phyloP scores from a whole-genome alignment of 2,888 invertebrate species.

The Cataglyphis albicans region DNA sequence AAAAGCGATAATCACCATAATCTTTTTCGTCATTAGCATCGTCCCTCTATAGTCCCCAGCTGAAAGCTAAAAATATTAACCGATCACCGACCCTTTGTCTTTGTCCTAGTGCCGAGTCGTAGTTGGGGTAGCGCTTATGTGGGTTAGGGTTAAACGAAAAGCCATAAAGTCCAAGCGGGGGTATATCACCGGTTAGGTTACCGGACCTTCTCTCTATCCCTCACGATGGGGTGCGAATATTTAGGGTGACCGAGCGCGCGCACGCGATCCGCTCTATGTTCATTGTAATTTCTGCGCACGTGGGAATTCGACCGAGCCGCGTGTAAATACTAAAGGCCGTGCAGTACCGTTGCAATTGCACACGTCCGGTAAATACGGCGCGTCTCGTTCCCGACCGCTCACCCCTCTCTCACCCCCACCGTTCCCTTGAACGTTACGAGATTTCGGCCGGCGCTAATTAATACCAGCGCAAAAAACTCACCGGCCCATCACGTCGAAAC shows the following conservation, averaged over 20 bases:
- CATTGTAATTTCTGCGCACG: constrained; percentile 71
- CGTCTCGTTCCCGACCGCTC: neutral
- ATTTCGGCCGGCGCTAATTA: constrained; percentile 46
- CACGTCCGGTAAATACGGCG: constrained; percentile 63
- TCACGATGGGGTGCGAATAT: constrained; percentile 67
- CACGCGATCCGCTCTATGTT: constrained; percentile 65
- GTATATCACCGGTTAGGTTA: constrained; percentile 28
- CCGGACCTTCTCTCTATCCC: neutral
- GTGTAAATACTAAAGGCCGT: constrained; percentile 63
- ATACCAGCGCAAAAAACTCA: constrained; percentile 44
- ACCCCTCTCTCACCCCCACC: neutral
- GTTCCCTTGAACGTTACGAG: constrained; percentile 32
- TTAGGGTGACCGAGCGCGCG: constrained; percentile 64
- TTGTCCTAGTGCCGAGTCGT: constrained; percentile 27
- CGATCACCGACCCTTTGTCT: constrained; percentile 19
- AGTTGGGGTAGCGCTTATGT: constrained; percentile 42
- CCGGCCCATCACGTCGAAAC: neutral
- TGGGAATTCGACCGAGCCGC: constrained; percentile 56
- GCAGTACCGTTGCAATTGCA: constrained; percentile 59
- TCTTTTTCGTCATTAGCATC: constrained; percentile 59
- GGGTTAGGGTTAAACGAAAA: constrained; percentile 70
- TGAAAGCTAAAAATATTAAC: constrained; percentile 49
- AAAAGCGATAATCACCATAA: constrained; percentile 50
- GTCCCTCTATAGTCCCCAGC: neutral
- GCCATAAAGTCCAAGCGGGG: constrained; percentile 63